Conservation (phyloP, 2,113 vertebrate species). For the Alectura lathami region DNA sequence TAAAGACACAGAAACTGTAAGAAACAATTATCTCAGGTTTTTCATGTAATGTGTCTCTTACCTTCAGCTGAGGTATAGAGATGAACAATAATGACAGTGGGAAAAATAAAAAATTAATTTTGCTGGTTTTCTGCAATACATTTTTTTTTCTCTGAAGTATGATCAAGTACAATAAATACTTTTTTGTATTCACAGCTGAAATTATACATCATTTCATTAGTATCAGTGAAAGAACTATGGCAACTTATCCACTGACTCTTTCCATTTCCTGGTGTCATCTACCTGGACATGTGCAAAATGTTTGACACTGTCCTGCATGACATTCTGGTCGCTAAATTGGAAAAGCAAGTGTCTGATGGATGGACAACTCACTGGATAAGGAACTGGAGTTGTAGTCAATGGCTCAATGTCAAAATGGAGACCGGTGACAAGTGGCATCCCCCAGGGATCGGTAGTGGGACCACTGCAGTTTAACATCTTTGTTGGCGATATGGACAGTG, state of each 20-base stretch:
- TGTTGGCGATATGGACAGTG: too few relatives aligned
- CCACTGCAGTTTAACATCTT: too few relatives aligned
- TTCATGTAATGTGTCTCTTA: not conserved
- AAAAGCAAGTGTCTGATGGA: too few relatives aligned
- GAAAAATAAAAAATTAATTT: not conserved
- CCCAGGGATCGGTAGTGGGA: too few relatives aligned
- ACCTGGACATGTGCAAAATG: too few relatives aligned
- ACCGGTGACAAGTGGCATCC: too few relatives aligned
- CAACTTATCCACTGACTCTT: not conserved
- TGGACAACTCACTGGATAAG: too few relatives aligned
- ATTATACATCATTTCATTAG: not conserved
- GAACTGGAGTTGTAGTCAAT: too few relatives aligned
- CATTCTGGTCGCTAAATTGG: too few relatives aligned
- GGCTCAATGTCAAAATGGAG: too few relatives aligned
- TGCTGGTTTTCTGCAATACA: not conserved
- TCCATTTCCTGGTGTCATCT: not conserved
- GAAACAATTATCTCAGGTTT: not conserved
- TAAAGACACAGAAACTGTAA: not conserved
- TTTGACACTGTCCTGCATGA: too few relatives aligned
- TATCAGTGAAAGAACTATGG: not conserved
- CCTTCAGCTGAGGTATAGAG: not conserved
- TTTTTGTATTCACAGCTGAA: not conserved
- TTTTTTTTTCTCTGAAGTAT: not conserved
- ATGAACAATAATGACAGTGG: not conserved
- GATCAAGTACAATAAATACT: not conserved